A percentile compares a stretch with the other conserved stretches of the same genome.
Conservation (phyloP, 2,888 invertebrate species). For the Rosalia funebris region DNA sequence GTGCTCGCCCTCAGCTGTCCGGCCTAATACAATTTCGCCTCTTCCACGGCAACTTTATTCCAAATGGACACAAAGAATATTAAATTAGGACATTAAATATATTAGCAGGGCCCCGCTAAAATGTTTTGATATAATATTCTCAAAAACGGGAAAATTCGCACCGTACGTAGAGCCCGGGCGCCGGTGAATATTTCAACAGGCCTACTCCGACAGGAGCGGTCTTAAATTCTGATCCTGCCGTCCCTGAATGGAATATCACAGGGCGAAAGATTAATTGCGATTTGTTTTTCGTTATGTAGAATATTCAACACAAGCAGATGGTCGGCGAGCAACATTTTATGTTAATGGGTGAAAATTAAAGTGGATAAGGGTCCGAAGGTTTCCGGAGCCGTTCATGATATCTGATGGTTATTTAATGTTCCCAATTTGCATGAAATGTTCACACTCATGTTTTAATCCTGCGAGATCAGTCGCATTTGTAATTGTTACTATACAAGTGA, state of each 20-base stretch:
- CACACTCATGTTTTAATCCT: too few species aligned
- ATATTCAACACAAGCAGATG: too few species aligned
- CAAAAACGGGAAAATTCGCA: constrained; percentile 5
- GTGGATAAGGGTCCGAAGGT: too few species aligned
- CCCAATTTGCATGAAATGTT: too few species aligned
- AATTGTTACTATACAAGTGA: too few species aligned
- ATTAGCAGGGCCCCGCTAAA: constrained; percentile 12
- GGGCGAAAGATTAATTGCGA: not conserved
- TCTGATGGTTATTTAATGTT: too few species aligned
- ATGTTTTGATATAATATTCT: constrained; percentile 21
- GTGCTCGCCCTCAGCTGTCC: not conserved
- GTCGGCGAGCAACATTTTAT: too few species aligned
- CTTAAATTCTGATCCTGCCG: not conserved
- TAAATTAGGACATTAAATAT: constrained; percentile 19
- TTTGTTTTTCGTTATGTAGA: too few species aligned
- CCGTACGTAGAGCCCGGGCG: not conserved
- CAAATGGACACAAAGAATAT: constrained; percentile 23
- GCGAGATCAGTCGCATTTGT: too few species aligned
- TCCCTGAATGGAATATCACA: not conserved
- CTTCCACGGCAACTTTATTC: constrained; percentile 12
- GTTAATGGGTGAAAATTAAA: too few species aligned
- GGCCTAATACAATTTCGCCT: constrained; percentile 10
- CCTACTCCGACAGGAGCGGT: constrained; percentile 2
- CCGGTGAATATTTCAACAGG: constrained; percentile 11
- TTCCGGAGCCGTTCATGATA: too few species aligned